Percentiles rank a stretch among this genome's conserved stretches.
Evolutionary conservation across 2,113 vertebrate genomes (phyloP).

Genomic region (Zosterops hypoxanthus): DNA sequence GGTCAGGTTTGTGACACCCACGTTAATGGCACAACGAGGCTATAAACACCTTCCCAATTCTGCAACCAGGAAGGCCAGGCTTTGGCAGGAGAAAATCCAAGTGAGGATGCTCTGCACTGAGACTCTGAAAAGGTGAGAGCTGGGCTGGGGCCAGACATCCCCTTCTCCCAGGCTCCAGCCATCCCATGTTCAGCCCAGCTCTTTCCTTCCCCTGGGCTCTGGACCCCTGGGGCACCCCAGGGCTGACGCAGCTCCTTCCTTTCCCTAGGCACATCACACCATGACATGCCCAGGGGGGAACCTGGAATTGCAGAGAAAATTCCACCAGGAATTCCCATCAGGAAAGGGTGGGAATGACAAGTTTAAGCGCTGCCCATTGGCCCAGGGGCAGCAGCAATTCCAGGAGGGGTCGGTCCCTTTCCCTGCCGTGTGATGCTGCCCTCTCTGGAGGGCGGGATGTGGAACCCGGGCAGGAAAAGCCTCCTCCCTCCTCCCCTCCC

Average conservation of each 20-base stretch:
- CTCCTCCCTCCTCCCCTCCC: background rate
- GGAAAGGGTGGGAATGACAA: background rate
- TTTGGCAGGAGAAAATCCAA: background rate
- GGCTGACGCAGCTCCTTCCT: background rate
- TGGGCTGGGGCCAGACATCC: background rate
- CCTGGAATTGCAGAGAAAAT: background rate
- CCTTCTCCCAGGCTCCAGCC: background rate
- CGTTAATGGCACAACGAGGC: background rate
- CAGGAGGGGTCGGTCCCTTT: too few species aligned
- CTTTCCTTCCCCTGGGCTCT: too few species aligned
- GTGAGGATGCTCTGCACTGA: background rate
- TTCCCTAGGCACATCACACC: background rate
- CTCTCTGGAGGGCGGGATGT: background rate
- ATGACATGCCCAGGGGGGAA: rapidly evolving
- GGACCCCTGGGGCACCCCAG: too few species aligned
- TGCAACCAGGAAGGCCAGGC: background rate
- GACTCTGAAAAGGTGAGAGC: background rate
- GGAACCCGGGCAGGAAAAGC: background rate
- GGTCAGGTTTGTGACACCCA: background rate
- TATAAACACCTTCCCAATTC: background rate
- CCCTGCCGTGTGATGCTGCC: background rate
- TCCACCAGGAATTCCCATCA: background rate
- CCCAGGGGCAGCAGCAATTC: background rate
- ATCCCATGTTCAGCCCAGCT: background rate
- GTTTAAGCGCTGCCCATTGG: background rate